Percentiles rank a stretch among this genome's conserved stretches.
These are phyloP conservation scores for roundworm (Caenorhabditis elegans) DNA, from an alignment of 1,140 invertebrate species.

Conservation along the genomic window WBcel235 BX284606.5:10919501-10920000, in stretches of 20 bases:
- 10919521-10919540: neutral
- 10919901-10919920: no score
- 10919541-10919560: slow-evolving; percentile 4
- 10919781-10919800: no score
- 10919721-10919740: neutral
- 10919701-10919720: neutral
- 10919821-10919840: no score
- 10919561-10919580: slow-evolving; percentile 72
- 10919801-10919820: no score
- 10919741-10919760: neutral
- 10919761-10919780: no score
- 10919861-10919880: no score
- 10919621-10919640: slow-evolving; percentile 49
- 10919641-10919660: neutral
- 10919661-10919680: neutral
- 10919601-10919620: slow-evolving; percentile 67
- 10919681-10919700: neutral
- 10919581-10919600: slow-evolving; percentile 71
- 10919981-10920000: no score
- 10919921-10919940: no score
- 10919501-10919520: slow-evolving; percentile 81
- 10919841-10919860: no score
- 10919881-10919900: no score
- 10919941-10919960: no score
- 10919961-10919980: no score